These are phyloP conservation scores for Ectropis crepuscularia DNA, from an alignment of 2,888 invertebrate species.

Conservation along the genomic window DNA sequence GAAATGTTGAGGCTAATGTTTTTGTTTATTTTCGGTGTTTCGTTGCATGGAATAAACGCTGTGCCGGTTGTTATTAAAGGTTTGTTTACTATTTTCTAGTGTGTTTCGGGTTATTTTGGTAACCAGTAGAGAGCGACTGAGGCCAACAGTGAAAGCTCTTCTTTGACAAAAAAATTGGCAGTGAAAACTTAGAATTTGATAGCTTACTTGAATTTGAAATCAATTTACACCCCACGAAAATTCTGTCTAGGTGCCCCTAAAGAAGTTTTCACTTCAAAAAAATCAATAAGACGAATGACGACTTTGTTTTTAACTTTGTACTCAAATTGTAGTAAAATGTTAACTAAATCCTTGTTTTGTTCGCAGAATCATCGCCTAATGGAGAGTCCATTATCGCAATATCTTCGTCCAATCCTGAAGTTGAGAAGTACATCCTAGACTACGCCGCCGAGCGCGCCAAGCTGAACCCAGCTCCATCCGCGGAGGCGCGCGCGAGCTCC, in stretches of 20 bases:
- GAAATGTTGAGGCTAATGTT: slow-evolving; percentile 34
- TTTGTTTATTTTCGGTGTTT: slow-evolving; percentile 32
- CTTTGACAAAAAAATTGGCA: no score
- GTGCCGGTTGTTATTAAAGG: slow-evolving; percentile 64
- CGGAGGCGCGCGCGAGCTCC: slow-evolving; percentile 23
- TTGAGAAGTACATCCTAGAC: slow-evolving; percentile 56
- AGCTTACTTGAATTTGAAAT: no score
- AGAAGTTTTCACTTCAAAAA: no score
- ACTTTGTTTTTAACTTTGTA: no score
- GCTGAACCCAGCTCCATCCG: slow-evolving; percentile 6
- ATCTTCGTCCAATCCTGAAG: slow-evolving; percentile 62
- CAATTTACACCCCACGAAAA: no score
- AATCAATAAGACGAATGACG: no score
- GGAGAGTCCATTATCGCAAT: slow-evolving; percentile 64
- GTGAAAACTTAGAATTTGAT: no score
- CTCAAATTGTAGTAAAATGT: neutral
- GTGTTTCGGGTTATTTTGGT: neutral
- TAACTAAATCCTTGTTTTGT: slow-evolving; percentile 23
- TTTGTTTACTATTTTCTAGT: slow-evolving; percentile 38
- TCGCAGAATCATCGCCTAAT: slow-evolving; percentile 62
- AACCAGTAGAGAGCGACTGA: no score
- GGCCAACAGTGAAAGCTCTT: no score
- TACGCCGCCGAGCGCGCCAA: slow-evolving; percentile 44
- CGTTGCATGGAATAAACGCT: slow-evolving; percentile 41
- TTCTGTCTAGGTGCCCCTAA: no score